Conservation (phyloP, 2,797 vertebrate species). For the Sebastes flavidus region DNA sequence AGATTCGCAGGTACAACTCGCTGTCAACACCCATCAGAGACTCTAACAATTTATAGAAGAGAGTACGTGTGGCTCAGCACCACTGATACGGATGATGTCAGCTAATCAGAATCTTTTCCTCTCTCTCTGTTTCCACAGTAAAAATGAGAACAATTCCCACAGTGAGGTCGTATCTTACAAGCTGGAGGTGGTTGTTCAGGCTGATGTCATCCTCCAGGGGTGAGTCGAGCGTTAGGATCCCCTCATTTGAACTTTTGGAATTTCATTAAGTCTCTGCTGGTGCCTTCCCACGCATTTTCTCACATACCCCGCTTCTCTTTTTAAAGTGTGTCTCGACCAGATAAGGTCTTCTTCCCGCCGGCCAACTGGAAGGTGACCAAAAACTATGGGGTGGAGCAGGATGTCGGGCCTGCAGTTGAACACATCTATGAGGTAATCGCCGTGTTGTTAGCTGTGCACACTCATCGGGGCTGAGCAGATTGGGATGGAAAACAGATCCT, state of each 20-base stretch:
- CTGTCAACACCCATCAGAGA: fast-evolving
- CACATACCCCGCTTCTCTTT: conserved; percentile 29
- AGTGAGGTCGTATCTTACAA: conserved; percentile 87
- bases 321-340: conserved; percentile 89
- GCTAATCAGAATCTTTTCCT: conserved; percentile 18
- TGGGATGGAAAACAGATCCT: conserved; percentile 32
- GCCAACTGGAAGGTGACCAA: conserved; percentile 85
- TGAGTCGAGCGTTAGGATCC: conserved; percentile 75
- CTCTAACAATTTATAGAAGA: not conserved
- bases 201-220: conserved; percentile 88
- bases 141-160: conserved; percentile 94
- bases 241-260: conserved; percentile 38
- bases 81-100: not conserved
- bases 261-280: conserved; percentile 18
- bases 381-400: conserved; percentile 79
- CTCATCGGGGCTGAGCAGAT: conserved; percentile 28
- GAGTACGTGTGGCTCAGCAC: not conserved
- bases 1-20: conserved; percentile 89
- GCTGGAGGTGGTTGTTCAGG: conserved; percentile 87
- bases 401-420: conserved; percentile 87
- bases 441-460: conserved; percentile 23
- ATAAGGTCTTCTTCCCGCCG: conserved; percentile 87
- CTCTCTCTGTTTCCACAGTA: conserved; percentile 78
- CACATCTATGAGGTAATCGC: conserved; percentile 92
- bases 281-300: conserved; percentile 29